Conservation (phyloP, 2,113 vertebrate species). For the Narcine bancroftii region DNA sequence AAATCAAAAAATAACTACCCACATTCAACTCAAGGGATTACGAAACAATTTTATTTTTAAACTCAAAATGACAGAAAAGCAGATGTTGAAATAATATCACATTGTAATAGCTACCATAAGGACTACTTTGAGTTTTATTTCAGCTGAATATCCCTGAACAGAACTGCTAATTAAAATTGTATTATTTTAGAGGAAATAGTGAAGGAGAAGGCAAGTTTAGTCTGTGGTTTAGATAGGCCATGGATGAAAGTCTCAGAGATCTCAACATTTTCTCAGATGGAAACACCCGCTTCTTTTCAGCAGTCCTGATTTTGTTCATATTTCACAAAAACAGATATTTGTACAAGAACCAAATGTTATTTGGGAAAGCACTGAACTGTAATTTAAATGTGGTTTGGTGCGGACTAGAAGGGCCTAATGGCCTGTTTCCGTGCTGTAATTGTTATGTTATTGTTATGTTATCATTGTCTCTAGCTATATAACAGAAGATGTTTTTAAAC, state of each 20-base stretch:
- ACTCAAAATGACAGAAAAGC: conserved; percentile 36
- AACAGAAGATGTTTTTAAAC: background rate
- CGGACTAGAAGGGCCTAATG: too few species aligned
- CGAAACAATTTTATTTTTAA: conserved; percentile 38
- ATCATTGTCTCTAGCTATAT: background rate
- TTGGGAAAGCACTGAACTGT: background rate
- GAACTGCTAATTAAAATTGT: conserved; percentile 35
- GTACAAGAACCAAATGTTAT: background rate
- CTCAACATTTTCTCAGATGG: background rate
- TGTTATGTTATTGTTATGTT: too few species aligned
- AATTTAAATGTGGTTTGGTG: too few species aligned
- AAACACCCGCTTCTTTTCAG: background rate
- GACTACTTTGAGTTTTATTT: conserved; percentile 34
- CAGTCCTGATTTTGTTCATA: background rate
- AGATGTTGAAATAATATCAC: conserved; percentile 32
- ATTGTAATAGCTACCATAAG: conserved; percentile 38
- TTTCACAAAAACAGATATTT: background rate
- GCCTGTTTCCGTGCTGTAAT: too few species aligned
- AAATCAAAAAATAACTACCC: conserved; percentile 35
- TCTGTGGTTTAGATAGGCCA: conserved; percentile 8
- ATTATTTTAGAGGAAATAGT: conserved; percentile 27
- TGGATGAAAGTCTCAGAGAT: background rate
- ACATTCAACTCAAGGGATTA: conserved; percentile 31
- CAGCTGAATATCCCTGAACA: conserved; percentile 24
- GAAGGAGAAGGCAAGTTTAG: conserved; percentile 27